Evolutionary conservation across 2,113 vertebrate genomes (phyloP), one percentile per base, ranked within the genome.

Genomic region (Indicator maculatus): DNA sequence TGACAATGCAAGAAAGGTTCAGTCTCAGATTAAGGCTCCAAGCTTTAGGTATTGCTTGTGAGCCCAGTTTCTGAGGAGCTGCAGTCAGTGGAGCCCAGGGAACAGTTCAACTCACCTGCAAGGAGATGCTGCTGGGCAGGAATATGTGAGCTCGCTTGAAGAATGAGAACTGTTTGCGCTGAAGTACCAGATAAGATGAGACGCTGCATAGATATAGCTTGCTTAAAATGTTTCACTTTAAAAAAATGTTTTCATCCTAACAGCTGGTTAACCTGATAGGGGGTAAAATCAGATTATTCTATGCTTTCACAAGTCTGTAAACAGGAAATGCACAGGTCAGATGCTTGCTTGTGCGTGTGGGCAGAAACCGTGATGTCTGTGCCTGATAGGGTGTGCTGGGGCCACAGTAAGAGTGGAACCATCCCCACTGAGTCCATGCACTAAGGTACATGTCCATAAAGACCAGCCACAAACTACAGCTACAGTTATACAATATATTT

Each of bases 381-480:
- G 36, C 64, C 38, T 58, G 65, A 5, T 2, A 17, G 8, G 8
- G 39, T 30, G 28, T 39, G 20, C 44, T 18, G 36, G 39, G 39
- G 8, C 7, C 5, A 11, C 36, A 28, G 5, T 5, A 12, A 6
- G 30, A 44, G 45, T 17, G 56, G 53, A 15, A 31, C 36, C 30
- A 4, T 2, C 2, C 5, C 21, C 74, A 6, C 4, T 12, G 18
- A 31, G 24, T 36, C 71, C 11, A 2, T 26, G 44, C 27, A 18
- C 33, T 20, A 8, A 47, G 52, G 13, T 16, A 1, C 0, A 4
- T 3, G 14, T 28, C 52, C 69, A 71, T 0, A 81, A 33, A 58
- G 55, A 47, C 10, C 6, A 47, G 17, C 28, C 36, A 14, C 39
- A 61, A 44, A 88, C 16, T 33, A 63, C 28, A 60, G 60, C 20